These are phyloP conservation scores for Mesochorus sp. DNA, from an alignment of 2,888 invertebrate genomes.

Conservation along the genomic window DNA sequence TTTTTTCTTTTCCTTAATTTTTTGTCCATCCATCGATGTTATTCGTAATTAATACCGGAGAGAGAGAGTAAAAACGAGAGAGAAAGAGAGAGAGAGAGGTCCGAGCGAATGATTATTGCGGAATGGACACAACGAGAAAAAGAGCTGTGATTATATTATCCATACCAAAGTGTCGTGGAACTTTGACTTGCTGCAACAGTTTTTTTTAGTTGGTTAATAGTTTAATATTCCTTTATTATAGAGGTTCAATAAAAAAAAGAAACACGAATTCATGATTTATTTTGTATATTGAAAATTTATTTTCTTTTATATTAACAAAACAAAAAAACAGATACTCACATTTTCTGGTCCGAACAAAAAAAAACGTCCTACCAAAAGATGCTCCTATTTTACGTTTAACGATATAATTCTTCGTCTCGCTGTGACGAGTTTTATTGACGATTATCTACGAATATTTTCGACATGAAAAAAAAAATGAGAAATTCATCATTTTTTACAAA, in stretches of 20 bases:
- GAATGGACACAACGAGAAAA: slow-evolving; percentile 19
- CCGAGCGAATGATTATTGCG: background rate
- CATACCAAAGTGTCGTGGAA: slow-evolving; percentile 35
- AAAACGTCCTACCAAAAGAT: slow-evolving; percentile 15
- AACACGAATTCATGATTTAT: too few species aligned
- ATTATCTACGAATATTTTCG: background rate
- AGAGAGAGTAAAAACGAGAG: too few species aligned
- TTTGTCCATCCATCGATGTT: background rate
- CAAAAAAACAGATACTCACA: background rate
- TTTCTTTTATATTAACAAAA: background rate
- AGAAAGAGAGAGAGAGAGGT: too few species aligned
- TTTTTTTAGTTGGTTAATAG: background rate
- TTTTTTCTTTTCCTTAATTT: background rate
- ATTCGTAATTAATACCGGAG: too few species aligned
- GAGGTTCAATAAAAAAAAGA: background rate
- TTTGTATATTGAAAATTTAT: background rate
- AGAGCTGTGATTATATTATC: slow-evolving; percentile 42
- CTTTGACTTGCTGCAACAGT: background rate
- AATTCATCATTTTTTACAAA: slow-evolving; percentile 22
- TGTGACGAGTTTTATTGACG: slow-evolving; percentile 5
- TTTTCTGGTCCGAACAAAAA: background rate
- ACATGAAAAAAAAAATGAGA: background rate
- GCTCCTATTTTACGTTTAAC: background rate
- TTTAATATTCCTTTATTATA: background rate
- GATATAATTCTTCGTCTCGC: slow-evolving; percentile 18